Base-by-base conservation (phyloP, 2,113 vertebrate genomes). In the Eolophus roseicapilla region DNA sequence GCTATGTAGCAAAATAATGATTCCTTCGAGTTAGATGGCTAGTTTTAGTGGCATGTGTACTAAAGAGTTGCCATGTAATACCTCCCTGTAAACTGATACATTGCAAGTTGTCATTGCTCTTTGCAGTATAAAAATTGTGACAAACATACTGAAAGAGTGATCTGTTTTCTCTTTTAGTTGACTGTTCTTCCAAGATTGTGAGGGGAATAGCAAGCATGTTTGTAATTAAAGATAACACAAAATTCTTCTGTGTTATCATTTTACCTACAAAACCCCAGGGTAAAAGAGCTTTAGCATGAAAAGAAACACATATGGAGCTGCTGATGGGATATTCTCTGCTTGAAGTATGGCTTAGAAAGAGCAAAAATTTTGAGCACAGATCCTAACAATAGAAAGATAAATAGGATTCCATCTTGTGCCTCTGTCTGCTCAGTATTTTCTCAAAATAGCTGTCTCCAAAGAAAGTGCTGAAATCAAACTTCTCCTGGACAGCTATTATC, bases 221-320 rank as follows among this genome's bases (percentile, higher is more conserved):
- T 86, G 27, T 76, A 96, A 95, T 95, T 90, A 95, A 94, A 94
- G 88, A 82, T 92, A 90, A 78, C 57, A 39, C 47, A 47, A 4
- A 47, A 33, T 88, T 89, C 31, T 47, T 89, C 65, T 33, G 15
- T 73, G 41, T 85, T 93, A 90, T 76, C 50, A 28, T 68, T 95
- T 95, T 62, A 81, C 76, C 71, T 83, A 90, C 20, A 86, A 92
- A 94, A 75, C 35, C 29, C 29, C 35, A 74, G 73, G 75, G 53
- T 75, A 81, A 93, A 90, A 70, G 9, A 86, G 46, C 43, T 85
- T 94, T 86, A 86, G 17, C 46, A 52, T 50, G 65, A 86, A 91
- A 96, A 88, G 28, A 67, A 90, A 70, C 29, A 86, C 25, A 55
- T 47, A 77, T 35, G 73, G 50, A 60, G 50, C 20, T 88, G 37